These are phyloP conservation scores for Mayetiola destructor DNA, from an alignment of 2,888 invertebrate genomes.

Conservation along the genomic window DNA sequence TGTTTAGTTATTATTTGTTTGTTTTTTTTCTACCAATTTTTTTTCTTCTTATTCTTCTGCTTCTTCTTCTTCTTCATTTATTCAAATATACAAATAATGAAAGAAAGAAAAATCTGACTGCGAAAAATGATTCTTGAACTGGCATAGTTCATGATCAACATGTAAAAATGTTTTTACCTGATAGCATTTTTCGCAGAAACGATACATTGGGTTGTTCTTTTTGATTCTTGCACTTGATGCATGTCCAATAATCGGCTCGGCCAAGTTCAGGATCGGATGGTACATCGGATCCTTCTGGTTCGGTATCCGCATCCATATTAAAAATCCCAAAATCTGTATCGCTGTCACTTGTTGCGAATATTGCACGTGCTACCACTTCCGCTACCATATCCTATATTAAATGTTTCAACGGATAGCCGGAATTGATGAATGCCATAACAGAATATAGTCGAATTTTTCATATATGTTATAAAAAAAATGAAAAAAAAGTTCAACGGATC, in stretches of 20 bases:
- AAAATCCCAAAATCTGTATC: slow-evolving; percentile 10
- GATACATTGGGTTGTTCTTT: slow-evolving; percentile 49
- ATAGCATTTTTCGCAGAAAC: slow-evolving; percentile 56
- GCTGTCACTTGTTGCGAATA: slow-evolving; percentile 13
- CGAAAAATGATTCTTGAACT: slow-evolving; percentile 8
- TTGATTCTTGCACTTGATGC: slow-evolving; percentile 46
- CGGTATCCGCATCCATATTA: slow-evolving; percentile 22
- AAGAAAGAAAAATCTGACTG: background rate
- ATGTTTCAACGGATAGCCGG: no score
- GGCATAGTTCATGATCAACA: background rate
- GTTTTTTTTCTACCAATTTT: no score
- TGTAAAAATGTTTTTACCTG: slow-evolving; percentile 37
- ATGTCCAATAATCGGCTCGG: slow-evolving; percentile 46
- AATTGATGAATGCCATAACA: no score
- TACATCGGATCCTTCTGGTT: slow-evolving; percentile 23
- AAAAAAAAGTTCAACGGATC: no score
- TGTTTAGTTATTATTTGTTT: no score
- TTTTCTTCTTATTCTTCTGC: no score
- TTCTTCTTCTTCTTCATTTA: no score
- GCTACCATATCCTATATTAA: slow-evolving; percentile 20
- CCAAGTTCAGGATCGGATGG: slow-evolving; percentile 38
- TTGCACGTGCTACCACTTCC: slow-evolving; percentile 18
- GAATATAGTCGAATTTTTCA: no score
- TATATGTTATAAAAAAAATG: no score
- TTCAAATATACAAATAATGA: no score